Evolutionary conservation across 2,888 invertebrate genomes (phyloP), one percentile per base, ranked within the genome.

Genomic region (Parelbella ahira): DNA sequence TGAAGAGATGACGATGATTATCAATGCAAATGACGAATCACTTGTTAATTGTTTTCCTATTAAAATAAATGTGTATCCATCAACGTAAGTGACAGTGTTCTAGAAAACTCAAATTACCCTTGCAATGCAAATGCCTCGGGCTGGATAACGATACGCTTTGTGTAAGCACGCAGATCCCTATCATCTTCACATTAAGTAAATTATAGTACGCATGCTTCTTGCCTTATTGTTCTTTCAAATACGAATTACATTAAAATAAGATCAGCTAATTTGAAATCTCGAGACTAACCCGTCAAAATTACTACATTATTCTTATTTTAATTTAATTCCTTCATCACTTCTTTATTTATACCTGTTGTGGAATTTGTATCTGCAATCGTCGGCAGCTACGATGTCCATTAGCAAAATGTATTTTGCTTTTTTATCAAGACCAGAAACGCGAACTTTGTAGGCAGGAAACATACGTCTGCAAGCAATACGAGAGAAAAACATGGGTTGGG

Each of bases 381-480:
- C 97, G 67, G 96, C 95, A 72, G 97, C 96, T 75, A 97, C 96
- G 90, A 97, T 96, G 93, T 97, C 97, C 95, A 97, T 95, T 88
- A 97, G 93, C 73, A 97, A 92, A 87, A 97, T 96, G 93, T 97
- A 97, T 91, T 97, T 97, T 90, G 97, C 94, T 90, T 96, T 94
- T 91, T 96, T 96, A 93, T 97, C 97, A 89, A 97, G 92, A 82
- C 97, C 97, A 89, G 94, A 94, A 76, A 97, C 94, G 89, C 97
- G 94, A 82, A 97, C 96, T 92, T 97, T 97, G 93, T 93, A 97
- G 89, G 97, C 96, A 88, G 97, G 97, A 91, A 97, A 97, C 95
- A 97, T 97, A 90, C 97, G 95, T 91, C 97, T 97, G 93, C 88
- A 91, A 91, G 89, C 89, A 88, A 88, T 74, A 80, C 70, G 82